These are phyloP conservation scores for Oncorhynchus nerka DNA, from an alignment of 2,113 vertebrate species.

Conservation along the genomic window DNA sequence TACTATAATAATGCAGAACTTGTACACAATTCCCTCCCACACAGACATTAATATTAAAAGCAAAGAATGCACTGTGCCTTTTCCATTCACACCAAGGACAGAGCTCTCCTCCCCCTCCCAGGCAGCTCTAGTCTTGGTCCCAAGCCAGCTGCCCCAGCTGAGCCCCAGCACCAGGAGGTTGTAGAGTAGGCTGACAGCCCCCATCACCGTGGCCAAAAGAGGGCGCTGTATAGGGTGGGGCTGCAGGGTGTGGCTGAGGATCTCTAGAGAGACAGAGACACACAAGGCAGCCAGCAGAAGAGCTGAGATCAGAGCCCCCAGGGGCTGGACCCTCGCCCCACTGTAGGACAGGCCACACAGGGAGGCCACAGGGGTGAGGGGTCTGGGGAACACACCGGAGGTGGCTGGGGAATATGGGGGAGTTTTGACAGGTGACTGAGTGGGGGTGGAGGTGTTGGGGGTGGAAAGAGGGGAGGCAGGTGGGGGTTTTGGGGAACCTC, in stretches of 20 bases:
- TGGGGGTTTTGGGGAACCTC: not conserved
- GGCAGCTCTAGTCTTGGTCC: not conserved
- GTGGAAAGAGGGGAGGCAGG: not conserved
- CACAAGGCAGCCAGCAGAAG: conserved; percentile 69
- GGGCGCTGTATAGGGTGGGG: conserved; percentile 58
- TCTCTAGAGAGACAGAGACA: conserved; percentile 63
- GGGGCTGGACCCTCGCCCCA: conserved; percentile 46
- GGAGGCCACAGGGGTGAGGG: not conserved
- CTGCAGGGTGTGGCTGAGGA: conserved; percentile 58
- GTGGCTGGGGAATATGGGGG: not conserved
- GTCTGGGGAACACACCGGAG: not conserved
- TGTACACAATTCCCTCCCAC: not conserved
- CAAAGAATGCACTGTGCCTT: conserved; percentile 37
- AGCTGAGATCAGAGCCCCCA: conserved; percentile 64
- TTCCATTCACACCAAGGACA: conserved; percentile 29
- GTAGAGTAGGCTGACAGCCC: conserved; percentile 53
- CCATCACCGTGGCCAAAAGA: conserved; percentile 54
- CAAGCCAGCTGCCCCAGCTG: conserved; percentile 29
- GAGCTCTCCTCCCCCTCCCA: not conserved
- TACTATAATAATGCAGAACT: not conserved
- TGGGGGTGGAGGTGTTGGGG: not conserved
- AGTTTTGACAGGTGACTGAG: not conserved
- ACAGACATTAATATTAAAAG: not conserved
- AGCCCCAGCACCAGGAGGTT: conserved; percentile 56
- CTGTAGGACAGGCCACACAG: conserved; percentile 25